phyloP scores from a whole-genome alignment of 2,888 invertebrate species.

The Alloplasta piceator region DNA sequence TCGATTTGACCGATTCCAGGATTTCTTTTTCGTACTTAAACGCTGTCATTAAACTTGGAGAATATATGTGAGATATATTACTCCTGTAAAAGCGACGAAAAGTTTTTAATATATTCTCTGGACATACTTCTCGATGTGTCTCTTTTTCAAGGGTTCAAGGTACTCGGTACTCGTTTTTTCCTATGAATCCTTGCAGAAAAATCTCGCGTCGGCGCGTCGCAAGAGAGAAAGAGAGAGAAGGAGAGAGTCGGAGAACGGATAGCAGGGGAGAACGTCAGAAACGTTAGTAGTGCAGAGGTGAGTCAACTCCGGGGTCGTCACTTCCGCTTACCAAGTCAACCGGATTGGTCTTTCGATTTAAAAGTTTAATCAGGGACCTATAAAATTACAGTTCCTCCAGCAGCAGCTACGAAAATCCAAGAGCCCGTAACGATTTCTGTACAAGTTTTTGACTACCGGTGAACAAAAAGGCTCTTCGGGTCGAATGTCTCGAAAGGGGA shows the following conservation, averaged over 20 bases:
- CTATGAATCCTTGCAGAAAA: background rate
- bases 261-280: slow-evolving; percentile 66
- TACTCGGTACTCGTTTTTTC: too few relatives aligned
- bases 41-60: too few relatives aligned
- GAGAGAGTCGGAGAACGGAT: slow-evolving; percentile 50
- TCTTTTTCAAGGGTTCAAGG: too few relatives aligned
- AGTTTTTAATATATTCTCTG: too few relatives aligned
- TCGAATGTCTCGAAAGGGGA: too few relatives aligned
- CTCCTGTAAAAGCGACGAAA: too few relatives aligned
- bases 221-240: background rate
- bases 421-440: slow-evolving; percentile 1
- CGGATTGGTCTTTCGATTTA: slow-evolving; percentile 81
- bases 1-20: too few relatives aligned
- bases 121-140: too few relatives aligned
- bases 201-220: background rate
- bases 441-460: too few relatives aligned
- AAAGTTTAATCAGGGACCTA: slow-evolving; percentile 83
- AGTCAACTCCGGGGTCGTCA: slow-evolving; percentile 81
- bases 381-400: slow-evolving; percentile 78
- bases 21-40: too few relatives aligned
- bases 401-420: slow-evolving; percentile 35
- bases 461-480: too few relatives aligned
- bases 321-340: slow-evolving; percentile 82
- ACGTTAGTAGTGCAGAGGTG: slow-evolving; percentile 83
- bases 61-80: too few relatives aligned